These are phyloP conservation scores for Ceratoteleas bidentatus DNA, from an alignment of 1,140 invertebrate genomes.

Conservation along the genomic window DNA sequence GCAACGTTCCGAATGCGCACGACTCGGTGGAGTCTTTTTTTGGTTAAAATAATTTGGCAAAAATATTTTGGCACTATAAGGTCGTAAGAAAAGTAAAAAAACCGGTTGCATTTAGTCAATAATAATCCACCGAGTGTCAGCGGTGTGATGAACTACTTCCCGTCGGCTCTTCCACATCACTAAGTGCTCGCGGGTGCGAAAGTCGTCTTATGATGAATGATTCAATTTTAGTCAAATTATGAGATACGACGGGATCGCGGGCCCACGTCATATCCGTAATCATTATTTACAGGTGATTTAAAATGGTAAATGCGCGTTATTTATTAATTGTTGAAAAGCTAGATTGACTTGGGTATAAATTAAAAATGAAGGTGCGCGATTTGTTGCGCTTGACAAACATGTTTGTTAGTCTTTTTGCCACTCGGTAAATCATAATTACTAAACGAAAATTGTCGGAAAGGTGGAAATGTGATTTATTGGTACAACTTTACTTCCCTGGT, in stretches of 20 bases:
- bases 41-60: too few relatives aligned
- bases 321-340: slow-evolving; percentile 37
- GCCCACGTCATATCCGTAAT: slow-evolving; percentile 31
- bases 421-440: too few relatives aligned
- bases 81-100: slow-evolving; percentile 25
- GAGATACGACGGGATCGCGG: slow-evolving; percentile 23
- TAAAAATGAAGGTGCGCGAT: not conserved
- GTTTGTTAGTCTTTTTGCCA: too few relatives aligned
- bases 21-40: too few relatives aligned
- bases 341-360: slow-evolving; percentile 8
- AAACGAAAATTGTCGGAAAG: too few relatives aligned
- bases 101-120: slow-evolving; percentile 28
- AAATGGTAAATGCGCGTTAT: slow-evolving; percentile 29
- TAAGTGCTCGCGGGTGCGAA: slow-evolving; percentile 24
- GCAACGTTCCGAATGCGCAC: too few relatives aligned
- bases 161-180: slow-evolving; percentile 13
- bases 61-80: not conserved
- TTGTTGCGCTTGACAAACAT: too few relatives aligned
- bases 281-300: slow-evolving; percentile 39
- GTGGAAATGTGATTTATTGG: too few relatives aligned
- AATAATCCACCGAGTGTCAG: slow-evolving; percentile 40
- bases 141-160: slow-evolving; percentile 37
- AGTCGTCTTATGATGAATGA: slow-evolving; percentile 45
- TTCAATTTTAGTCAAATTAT: slow-evolving; percentile 51
- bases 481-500: too few relatives aligned